Evolutionary conservation across 2,797 vertebrate species (phyloP).

Genomic region (Lepilemur ruficaudatus): DNA sequence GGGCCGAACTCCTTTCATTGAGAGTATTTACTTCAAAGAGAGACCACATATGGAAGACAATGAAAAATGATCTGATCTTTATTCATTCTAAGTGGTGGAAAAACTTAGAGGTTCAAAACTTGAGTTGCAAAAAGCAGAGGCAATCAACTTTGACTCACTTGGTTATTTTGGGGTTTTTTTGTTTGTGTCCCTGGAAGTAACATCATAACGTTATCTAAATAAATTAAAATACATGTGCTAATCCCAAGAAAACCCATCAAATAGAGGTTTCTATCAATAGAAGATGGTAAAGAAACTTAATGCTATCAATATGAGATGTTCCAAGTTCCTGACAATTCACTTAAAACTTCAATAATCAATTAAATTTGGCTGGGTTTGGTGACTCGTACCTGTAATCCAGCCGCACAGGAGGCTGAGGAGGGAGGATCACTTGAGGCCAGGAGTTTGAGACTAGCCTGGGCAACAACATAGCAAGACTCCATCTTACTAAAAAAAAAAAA

Average conservation of each 20-base stretch:
- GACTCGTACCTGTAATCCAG: not conserved
- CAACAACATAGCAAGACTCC: not conserved
- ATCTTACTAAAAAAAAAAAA: not conserved
- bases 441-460: no score
- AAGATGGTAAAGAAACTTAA: not conserved
- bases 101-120: not conserved
- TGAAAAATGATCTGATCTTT: not conserved
- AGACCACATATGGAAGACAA: not conserved
- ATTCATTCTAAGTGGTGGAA: not conserved
- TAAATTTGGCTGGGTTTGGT: not conserved
- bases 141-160: not conserved
- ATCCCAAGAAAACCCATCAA: not conserved
- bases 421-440: no score
- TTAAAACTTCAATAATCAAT: not conserved
- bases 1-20: not conserved
- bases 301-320: not conserved
- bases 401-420: no score
- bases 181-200: not conserved
- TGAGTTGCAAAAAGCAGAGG: not conserved
- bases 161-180: not conserved
- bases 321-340: not conserved
- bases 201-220: not conserved
- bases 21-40: not conserved
- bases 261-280: not conserved
- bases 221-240: not conserved